A percentile compares a stretch with the other conserved stretches of the same genome.
Evolutionary conservation across 2,113 vertebrate species (phyloP).

Genomic region (Phoxinus phoxinus): DNA sequence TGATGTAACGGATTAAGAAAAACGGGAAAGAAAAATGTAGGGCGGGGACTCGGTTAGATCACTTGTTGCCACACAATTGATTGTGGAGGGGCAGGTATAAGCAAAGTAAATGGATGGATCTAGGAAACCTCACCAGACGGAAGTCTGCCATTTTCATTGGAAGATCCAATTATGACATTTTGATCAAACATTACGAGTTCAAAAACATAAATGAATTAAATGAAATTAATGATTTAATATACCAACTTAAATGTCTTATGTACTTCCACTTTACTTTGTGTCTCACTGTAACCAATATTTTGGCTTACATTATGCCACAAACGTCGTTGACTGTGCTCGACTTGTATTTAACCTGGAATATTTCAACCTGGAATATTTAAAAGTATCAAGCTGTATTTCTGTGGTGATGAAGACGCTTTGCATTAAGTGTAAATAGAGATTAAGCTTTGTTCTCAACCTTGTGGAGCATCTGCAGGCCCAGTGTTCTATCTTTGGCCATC

Average conservation of each 20-base stretch:
- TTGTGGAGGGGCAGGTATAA: too few species aligned
- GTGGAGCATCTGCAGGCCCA: constrained; percentile 83
- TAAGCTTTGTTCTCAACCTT: constrained; percentile 77
- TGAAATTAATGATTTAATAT: background rate
- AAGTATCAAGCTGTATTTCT: background rate
- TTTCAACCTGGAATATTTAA: background rate
- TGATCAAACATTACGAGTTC: too few species aligned
- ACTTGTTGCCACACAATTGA: too few species aligned
- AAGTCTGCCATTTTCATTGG: too few species aligned
- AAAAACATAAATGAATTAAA: too few species aligned
- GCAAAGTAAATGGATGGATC: too few species aligned
- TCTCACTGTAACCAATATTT: background rate
- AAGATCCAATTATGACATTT: too few species aligned
- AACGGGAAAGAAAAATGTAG: too few species aligned
- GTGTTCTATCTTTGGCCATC: constrained; percentile 79
- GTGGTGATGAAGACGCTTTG: background rate
- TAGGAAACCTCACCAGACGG: too few species aligned
- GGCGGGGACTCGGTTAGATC: too few species aligned
- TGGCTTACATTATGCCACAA: background rate
- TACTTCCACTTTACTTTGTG: background rate
- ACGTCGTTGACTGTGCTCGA: background rate
- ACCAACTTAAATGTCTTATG: background rate
- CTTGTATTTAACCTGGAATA: background rate
- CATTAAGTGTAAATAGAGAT: background rate
- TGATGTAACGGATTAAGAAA: too few species aligned